Percentiles rank a stretch among this genome's conserved stretches.
Evolutionary conservation across 1,140 invertebrate species (phyloP).

Genomic region (Drosophila pallidifrons): DNA sequence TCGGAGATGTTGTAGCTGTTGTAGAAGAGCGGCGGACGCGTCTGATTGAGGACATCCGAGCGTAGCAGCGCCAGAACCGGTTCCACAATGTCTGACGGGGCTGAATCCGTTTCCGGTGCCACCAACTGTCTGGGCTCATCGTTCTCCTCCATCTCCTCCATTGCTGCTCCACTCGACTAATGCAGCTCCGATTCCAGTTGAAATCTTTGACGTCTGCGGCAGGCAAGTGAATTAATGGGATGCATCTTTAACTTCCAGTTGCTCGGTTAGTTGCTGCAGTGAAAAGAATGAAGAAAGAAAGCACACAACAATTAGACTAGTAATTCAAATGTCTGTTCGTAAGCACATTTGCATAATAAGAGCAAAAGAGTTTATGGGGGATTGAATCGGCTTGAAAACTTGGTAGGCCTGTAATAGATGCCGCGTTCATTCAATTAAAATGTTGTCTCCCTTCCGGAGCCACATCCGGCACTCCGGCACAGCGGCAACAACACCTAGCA

Average conservation of each 20-base stretch:
- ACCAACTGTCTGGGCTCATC: conserved; percentile 33
- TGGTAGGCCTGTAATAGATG: not conserved
- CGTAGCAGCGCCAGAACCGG: conserved; percentile 67
- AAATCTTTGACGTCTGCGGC: conserved; percentile 50
- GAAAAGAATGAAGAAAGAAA: not conserved
- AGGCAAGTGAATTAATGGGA: conserved; percentile 62
- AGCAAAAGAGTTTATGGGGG: not conserved
- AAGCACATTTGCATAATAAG: not conserved
- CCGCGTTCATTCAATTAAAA: conserved; percentile 71
- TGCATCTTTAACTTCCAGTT: conserved; percentile 52
- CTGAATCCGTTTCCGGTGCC: conserved; percentile 60
- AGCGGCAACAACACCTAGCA: conserved; percentile 56
- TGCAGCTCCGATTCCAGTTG: conserved; percentile 27
- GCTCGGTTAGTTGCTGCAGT: conserved; percentile 1
- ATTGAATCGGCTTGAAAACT: not conserved
- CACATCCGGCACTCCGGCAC: conserved; percentile 18
- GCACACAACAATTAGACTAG: too few relatives aligned
- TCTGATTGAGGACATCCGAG: conserved; percentile 61
- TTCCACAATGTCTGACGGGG: conserved; percentile 33
- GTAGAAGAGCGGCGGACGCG: conserved; percentile 62
- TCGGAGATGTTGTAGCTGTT: conserved; percentile 82
- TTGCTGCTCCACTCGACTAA: conserved; percentile 43
- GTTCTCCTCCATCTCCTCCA: conserved; percentile 37
- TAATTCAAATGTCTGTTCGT: too few relatives aligned
- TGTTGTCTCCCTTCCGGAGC: conserved; percentile 56